These are phyloP conservation scores for Xanthia icteritia DNA, from an alignment of 2,888 invertebrate species.

Conservation along the genomic window DNA sequence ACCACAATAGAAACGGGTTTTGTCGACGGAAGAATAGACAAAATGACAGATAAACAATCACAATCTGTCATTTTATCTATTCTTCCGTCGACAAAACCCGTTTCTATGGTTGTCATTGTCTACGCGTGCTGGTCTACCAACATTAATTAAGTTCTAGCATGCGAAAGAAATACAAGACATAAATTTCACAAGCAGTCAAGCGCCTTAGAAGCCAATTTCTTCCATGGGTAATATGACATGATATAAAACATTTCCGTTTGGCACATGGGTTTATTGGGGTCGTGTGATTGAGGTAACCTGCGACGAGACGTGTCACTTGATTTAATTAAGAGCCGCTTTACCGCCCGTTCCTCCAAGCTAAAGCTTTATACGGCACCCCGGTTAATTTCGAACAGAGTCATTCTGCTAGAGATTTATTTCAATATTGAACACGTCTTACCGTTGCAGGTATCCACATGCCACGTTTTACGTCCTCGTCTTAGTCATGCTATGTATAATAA, in stretches of 20 bases:
- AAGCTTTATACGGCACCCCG: constrained; percentile 81
- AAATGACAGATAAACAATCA: no score
- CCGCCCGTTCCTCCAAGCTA: constrained; percentile 86
- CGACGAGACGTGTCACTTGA: constrained; percentile 89
- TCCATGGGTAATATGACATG: constrained; percentile 70
- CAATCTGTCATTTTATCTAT: no score
- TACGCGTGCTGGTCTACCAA: not conserved
- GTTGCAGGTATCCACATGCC: constrained; percentile 33
- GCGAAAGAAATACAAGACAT: constrained; percentile 3
- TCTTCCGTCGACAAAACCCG: no score
- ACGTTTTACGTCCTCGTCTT: constrained; percentile 17
- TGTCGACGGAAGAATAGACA: no score
- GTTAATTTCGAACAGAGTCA: constrained; percentile 87
- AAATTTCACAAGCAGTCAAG: constrained; percentile 28
- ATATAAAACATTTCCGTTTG: constrained; percentile 81
- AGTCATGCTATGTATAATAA: constrained; percentile 5
- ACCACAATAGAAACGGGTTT: no score
- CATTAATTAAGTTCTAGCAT: constrained; percentile 13
- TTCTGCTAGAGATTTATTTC: constrained; percentile 87
- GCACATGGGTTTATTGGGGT: constrained; percentile 87
- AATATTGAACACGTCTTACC: constrained; percentile 80
- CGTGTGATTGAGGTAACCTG: constrained; percentile 89
- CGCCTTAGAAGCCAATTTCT: constrained; percentile 27
- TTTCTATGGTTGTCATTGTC: no score
- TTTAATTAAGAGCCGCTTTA: constrained; percentile 90